Evolutionary conservation across 2,797 vertebrate genomes (phyloP), one percentile per base, ranked within the genome.

Genomic region (Coregonus sp.): DNA sequence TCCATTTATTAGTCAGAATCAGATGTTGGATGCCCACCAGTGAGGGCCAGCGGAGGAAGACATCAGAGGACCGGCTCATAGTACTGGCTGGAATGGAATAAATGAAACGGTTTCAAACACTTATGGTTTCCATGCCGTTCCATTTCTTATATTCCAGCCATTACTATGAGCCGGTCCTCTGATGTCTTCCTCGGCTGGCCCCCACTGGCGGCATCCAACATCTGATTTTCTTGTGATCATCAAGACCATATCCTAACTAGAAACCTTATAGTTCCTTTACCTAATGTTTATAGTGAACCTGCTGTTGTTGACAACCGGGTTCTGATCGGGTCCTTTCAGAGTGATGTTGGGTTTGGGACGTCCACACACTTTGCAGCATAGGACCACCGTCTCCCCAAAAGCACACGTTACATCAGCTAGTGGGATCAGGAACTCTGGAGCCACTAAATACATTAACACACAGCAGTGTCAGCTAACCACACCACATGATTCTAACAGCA

Each of bases 241-340:
- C 52, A 56, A 61, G 7, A 15, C 65, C 31, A 6, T 16, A 15
- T 14, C 35, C 1, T 2, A 31, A 67, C 9, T 1, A 14, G 61
- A 65, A 12, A 31, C 3, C 20, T 61, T 18, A 31, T 65, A 51
- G 15, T 59, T n/a, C 33, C 56, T 63, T 40, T 88, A 95, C 94
- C 95, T 90, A 86, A 95, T 94, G 75, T 94, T 91, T 20, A 94
- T 94, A 77, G 92, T 93, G 89, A 95, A 94, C 89, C 95, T 95
- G 85, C 92, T 96, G 92, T 96, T 96, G 50, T 92, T 96, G 90
- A 97, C 95, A 16, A 99, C 93, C 4, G 95, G 92, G 85, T 90
- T 98, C 89, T 99, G 98, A 88, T 99, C 97, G 0, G 98, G 98
- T 54, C 98, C 98, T 83, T 97, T 98, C 91, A 98, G 96, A 68